Evolutionary conservation across 2,797 vertebrate genomes (phyloP), one percentile per base, ranked within the genome.

Genomic region (Rhyacichthys aspro): DNA sequence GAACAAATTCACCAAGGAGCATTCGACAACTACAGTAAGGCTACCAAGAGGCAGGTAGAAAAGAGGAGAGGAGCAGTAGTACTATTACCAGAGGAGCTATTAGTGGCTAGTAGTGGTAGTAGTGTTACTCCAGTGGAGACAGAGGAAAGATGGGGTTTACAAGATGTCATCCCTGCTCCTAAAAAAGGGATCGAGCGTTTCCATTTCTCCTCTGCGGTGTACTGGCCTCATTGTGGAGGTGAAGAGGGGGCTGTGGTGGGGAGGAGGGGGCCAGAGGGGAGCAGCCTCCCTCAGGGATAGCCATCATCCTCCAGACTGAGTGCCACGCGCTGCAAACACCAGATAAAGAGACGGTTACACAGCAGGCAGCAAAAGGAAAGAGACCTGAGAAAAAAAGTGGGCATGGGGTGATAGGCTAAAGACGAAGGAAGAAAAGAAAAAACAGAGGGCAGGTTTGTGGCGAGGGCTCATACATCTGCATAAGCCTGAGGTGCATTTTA

Each of bases 241-340:
- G 68, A 76, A 74, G 75, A 52, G 65, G 78, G 76, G 83, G 80
- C 76, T 78, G 75, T 76, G 77, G 76, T 71, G 78, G 64, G 73
- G 75, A 33, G 67, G 78, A 75, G 50, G 57, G 63, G 70, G 64
- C 15, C 36, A 54, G 55, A 67, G 54, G 45, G 46, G 52, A 17
- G 45, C 34, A 70, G 69, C 55, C 82, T 64, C 89, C 93, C 89
- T 98, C 94, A 99, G 61, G 96, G 97, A 84, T 97, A 92, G 79
- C 95, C 96, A 12, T 99, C 97, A 55, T 99, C 97, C 89, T 98
- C 97, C 85, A 95, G 89, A 93, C 97, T 97, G 78, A 99, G 87
- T 38, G 97, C 96, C 87, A 99, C 96, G 62, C 96, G 95, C 97
- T 99, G 94, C 79, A 89, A 91, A 93, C 80, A 92, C 79, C 89